Conservation (phyloP, 2,113 vertebrate genomes). For the Glaucomys volans region DNA sequence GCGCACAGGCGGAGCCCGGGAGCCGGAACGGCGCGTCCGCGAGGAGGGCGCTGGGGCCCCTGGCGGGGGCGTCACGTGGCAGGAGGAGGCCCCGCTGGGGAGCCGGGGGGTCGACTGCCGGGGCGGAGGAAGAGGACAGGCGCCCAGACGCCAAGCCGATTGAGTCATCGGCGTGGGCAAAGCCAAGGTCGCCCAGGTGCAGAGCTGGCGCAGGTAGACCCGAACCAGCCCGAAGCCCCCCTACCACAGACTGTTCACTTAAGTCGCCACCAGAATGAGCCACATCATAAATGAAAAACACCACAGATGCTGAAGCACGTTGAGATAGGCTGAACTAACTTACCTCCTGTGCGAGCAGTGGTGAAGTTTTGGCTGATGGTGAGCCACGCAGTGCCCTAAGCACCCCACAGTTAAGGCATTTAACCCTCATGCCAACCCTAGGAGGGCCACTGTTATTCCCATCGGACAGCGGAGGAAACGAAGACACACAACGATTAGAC, state of each 20-base stretch:
- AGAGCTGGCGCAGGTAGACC: conserved; percentile 63
- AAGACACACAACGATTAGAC: background rate
- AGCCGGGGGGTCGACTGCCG: conserved; percentile 58
- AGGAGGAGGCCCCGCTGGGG: conserved; percentile 70
- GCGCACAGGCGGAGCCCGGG: conserved; percentile 75
- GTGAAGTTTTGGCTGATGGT: background rate
- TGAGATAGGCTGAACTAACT: background rate
- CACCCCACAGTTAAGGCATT: background rate
- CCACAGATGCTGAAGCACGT: background rate
- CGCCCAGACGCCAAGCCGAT: conserved; percentile 23
- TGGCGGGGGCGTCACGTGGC: conserved; percentile 74
- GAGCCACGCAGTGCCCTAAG: background rate
- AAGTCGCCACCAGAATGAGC: background rate
- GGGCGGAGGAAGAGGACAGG: conserved; percentile 26
- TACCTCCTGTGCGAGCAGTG: background rate
- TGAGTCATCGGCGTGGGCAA: conserved; percentile 39
- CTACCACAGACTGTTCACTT: rapidly evolving
- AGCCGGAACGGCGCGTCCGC: conserved; percentile 62
- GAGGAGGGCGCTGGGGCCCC: conserved; percentile 75
- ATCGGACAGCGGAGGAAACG: rapidly evolving
- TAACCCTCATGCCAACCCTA: rapidly evolving
- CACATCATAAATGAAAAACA: background rate
- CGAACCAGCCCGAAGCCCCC: background rate
- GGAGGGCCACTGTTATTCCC: rapidly evolving
- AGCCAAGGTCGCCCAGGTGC: conserved; percentile 69